Base-by-base conservation (phyloP, 2,888 invertebrate genomes). In the Leptinotarsa rubiginosa region DNA sequence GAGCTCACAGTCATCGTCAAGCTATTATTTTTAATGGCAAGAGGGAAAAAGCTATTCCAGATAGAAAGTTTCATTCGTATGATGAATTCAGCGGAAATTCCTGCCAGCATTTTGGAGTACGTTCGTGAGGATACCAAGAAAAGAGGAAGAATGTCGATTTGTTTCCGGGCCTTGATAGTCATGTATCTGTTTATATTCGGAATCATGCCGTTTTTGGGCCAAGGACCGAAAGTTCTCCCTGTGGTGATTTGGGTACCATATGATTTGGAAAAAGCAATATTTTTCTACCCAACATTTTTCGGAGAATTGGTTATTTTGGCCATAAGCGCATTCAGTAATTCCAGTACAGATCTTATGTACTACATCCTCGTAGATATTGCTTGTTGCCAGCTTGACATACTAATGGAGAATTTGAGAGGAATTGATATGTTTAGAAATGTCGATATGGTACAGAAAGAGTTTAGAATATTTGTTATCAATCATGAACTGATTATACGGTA, bases 371-470 rank as follows among this genome's bases (percentile, higher is more conserved):
- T 49, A 3, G 70, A 70, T 52, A 20, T 65, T n/a, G 50, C 70
- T 41, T 70, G 70, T 65, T 65, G 65, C n/a, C 70, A 70, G n/a
- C 13, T 70, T 15, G 70, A 70, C 41, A 70, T 70, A 52, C 31
- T 70, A 2, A 65, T 47, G 7, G 65, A 70, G 31, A 70, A 70
- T 52, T 18, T 70, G 1, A 65, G 15, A 20, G 13, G 22, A 22
- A 50, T 70, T 16, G 59, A 70, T 65, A n/a, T 54, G 10, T 54
- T 16, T 12, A 1, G 54, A 47, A 2, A 25, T 20, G 15, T 70
- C 1, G 52, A 56, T 18, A 65, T 41, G 5, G 25, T 22, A 41
- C 49, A 70, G 2, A 16, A 25, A 10, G 18, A 65, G 22, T 25
- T 65, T 0, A 70, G 31, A 16, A 16, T 47, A 47, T 25, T 20